These are phyloP conservation scores for Acanthisitta chloris DNA, from an alignment of 2,113 vertebrate species.

Conservation along the genomic window DNA sequence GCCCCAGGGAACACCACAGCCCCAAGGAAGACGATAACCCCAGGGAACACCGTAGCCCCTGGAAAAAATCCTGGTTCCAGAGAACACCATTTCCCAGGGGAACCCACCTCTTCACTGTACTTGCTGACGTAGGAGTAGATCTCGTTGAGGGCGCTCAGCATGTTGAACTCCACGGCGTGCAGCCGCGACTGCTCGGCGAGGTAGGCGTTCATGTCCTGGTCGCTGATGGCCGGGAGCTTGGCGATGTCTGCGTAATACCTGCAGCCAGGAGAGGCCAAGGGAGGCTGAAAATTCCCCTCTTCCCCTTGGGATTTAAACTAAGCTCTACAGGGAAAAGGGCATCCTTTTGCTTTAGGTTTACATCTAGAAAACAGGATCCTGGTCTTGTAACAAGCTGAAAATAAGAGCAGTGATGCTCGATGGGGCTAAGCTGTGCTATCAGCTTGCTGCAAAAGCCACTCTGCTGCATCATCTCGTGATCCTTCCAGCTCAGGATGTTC, in stretches of 20 bases:
- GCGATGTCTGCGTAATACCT: slow-evolving; percentile 98
- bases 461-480: neutral
- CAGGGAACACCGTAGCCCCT: no score
- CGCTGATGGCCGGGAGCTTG: slow-evolving; percentile 94
- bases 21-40: no score
- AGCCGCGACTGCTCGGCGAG: slow-evolving; percentile 96
- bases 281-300: fast-evolving
- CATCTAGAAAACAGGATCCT: neutral
- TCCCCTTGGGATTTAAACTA: neutral
- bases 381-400: neutral
- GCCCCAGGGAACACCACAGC: neutral
- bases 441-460: neutral
- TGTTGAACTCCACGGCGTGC: slow-evolving; percentile 93
- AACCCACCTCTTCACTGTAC: slow-evolving; percentile 96
- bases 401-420: neutral
- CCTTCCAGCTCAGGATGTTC: neutral
- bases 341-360: neutral
- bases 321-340: neutral
- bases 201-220: slow-evolving; percentile 99
- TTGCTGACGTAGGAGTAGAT: slow-evolving; percentile 99
- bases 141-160: slow-evolving; percentile 95
- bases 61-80: neutral
- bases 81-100: neutral
- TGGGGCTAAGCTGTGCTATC: neutral
- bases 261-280: neutral